These are phyloP conservation scores for Myiothlypis coronata DNA, from an alignment of 2,797 vertebrate species.

Conservation along the genomic window DNA sequence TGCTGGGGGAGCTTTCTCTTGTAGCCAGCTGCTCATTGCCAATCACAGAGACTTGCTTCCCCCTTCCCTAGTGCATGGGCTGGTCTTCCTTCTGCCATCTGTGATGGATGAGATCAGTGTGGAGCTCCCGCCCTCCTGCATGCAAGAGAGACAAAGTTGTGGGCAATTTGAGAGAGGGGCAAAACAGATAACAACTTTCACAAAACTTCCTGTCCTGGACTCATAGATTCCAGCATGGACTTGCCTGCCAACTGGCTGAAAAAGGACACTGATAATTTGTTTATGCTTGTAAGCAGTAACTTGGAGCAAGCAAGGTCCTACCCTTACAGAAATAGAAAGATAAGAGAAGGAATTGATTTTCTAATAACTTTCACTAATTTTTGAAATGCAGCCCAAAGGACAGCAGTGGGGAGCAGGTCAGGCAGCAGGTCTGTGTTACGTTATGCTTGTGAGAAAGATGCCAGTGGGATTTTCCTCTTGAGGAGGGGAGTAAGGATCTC, in stretches of 20 bases:
- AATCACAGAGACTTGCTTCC: background rate
- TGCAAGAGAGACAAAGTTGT: background rate
- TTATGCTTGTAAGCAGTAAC: background rate
- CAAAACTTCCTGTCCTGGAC: background rate
- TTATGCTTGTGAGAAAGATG: background rate
- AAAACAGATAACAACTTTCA: background rate
- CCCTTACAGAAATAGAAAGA: background rate
- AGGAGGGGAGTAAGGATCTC: background rate
- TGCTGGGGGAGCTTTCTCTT: background rate
- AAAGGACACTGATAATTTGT: background rate
- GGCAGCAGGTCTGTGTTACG: rapidly evolving
- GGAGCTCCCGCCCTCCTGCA: background rate
- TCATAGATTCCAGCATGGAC: background rate
- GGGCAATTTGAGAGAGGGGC: background rate
- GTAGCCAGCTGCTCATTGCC: background rate
- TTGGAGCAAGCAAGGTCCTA: background rate
- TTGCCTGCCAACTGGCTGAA: background rate
- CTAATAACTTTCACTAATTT: background rate
- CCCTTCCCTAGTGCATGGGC: background rate
- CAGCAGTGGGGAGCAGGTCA: background rate
- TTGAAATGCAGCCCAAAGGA: background rate
- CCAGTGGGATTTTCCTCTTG: background rate
- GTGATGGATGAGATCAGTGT: constrained; percentile 14
- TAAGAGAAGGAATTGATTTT: background rate
- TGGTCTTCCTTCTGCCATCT: background rate